These are phyloP conservation scores for Sterrhoptilus dennistouni DNA, from an alignment of 2,113 vertebrate genomes.

Conservation along the genomic window DNA sequence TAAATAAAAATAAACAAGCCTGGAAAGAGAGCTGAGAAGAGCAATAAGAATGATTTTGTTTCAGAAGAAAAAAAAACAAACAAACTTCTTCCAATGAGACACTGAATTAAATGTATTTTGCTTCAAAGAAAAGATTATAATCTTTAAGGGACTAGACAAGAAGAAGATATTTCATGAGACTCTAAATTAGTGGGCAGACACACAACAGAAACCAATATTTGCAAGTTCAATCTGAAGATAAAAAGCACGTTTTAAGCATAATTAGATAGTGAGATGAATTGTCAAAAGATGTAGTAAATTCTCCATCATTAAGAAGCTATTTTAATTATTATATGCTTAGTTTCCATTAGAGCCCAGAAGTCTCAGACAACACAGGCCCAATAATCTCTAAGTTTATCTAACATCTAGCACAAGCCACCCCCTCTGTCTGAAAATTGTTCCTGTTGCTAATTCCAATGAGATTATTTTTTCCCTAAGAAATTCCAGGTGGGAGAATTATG, in stretches of 20 bases:
- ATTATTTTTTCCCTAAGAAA: not conserved
- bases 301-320: slow-evolving; percentile 33
- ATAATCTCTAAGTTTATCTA: slow-evolving; percentile 10
- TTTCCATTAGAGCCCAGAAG: not conserved
- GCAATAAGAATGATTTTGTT: slow-evolving; percentile 51
- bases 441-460: slow-evolving; percentile 3
- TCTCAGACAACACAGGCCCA: not conserved
- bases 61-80: not conserved
- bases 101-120: not conserved
- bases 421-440: not conserved
- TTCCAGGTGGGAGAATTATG: not conserved
- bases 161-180: slow-evolving; percentile 25
- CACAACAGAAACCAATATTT: slow-evolving; percentile 37
- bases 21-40: slow-evolving; percentile 52
- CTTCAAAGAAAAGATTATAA: slow-evolving; percentile 56
- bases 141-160: slow-evolving; percentile 46
- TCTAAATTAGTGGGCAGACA: slow-evolving; percentile 40
- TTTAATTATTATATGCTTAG: slow-evolving; percentile 13
- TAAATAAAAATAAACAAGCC: not conserved
- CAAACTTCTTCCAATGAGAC: not conserved
- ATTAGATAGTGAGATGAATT: slow-evolving; percentile 27
- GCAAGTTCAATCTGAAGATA: slow-evolving; percentile 45
- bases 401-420: not conserved
- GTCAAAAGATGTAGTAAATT: slow-evolving; percentile 40
- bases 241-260: slow-evolving; percentile 30